These are phyloP conservation scores for Tautogolabrus adspersus DNA, from an alignment of 2,113 vertebrate species.

Conservation along the genomic window DNA sequence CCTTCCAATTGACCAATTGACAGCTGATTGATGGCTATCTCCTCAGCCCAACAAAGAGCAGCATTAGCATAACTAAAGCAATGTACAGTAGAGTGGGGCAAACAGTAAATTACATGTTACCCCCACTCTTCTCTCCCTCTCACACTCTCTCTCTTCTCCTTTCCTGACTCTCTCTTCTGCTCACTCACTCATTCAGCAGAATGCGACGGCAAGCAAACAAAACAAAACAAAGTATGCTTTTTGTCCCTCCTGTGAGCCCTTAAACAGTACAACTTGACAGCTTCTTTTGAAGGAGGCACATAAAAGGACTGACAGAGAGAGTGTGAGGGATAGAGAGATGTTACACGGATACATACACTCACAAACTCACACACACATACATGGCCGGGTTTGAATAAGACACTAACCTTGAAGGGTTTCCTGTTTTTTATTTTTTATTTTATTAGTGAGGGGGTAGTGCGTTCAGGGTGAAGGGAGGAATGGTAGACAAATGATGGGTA, in stretches of 20 bases:
- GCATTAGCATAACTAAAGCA: conserved; percentile 99
- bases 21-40: conserved; percentile 99
- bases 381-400: conserved; percentile 38
- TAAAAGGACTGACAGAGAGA: conserved; percentile 95
- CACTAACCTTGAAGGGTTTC: conserved; percentile 49
- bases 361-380: conserved; percentile 1
- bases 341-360: conserved; percentile 1
- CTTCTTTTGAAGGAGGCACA: conserved; percentile 95
- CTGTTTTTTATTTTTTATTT: neutral
- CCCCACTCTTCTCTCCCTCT: conserved; percentile 85
- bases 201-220: conserved; percentile 90
- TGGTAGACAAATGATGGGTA: neutral
- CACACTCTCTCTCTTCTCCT: conserved; percentile 85
- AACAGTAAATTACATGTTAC: conserved; percentile 99
- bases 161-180: conserved; percentile 44
- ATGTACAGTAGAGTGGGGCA: conserved; percentile 98
- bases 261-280: conserved; percentile 97
- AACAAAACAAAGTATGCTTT: conserved; percentile 92
- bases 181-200: conserved; percentile 78
- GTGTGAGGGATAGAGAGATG: conserved; percentile 80
- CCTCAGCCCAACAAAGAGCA: conserved; percentile 95
- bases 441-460: neutral
- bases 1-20: conserved; percentile 98
- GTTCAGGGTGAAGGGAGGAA: neutral
- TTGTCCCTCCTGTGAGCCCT: conserved; percentile 92